Percentiles rank a stretch among this genome's conserved stretches.
phyloP scores from a whole-genome alignment of 2,113 vertebrate genomes.

The Panurus biarmicus region DNA sequence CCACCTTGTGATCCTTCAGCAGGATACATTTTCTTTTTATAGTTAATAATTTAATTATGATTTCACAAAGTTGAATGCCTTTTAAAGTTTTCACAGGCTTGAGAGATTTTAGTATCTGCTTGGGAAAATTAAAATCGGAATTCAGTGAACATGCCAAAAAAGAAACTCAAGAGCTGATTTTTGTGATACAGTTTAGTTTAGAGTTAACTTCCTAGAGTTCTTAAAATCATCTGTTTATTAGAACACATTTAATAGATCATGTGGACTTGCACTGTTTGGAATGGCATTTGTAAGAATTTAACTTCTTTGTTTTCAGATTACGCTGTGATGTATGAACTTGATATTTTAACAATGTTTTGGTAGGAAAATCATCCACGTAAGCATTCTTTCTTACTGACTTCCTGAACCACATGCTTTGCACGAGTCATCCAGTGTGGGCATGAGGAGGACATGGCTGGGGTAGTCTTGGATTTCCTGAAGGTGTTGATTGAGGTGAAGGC shows the following conservation, averaged over 20 bases:
- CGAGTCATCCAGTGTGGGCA: background rate
- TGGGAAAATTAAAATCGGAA: background rate
- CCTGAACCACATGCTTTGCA: background rate
- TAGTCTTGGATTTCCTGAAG: background rate
- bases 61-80: constrained; percentile 20
- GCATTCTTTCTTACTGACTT: background rate
- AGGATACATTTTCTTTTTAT: constrained; percentile 66
- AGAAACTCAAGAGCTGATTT: background rate
- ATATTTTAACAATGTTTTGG: background rate
- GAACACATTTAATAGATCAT: background rate
- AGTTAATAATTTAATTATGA: constrained; percentile 63
- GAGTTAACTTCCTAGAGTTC: background rate
- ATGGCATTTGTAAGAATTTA: background rate
- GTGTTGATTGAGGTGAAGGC: background rate
- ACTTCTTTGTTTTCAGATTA: background rate
- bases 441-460: background rate
- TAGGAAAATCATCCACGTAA: background rate
- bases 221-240: background rate
- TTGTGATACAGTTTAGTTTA: background rate
- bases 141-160: background rate
- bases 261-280: background rate
- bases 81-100: background rate
- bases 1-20: constrained; percentile 81
- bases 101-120: background rate
- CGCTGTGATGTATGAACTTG: background rate